A percentile compares a stretch with the other conserved stretches of the same genome.
Evolutionary conservation across 2,888 invertebrate species (phyloP).

Genomic region (Aphrophora alni): DNA sequence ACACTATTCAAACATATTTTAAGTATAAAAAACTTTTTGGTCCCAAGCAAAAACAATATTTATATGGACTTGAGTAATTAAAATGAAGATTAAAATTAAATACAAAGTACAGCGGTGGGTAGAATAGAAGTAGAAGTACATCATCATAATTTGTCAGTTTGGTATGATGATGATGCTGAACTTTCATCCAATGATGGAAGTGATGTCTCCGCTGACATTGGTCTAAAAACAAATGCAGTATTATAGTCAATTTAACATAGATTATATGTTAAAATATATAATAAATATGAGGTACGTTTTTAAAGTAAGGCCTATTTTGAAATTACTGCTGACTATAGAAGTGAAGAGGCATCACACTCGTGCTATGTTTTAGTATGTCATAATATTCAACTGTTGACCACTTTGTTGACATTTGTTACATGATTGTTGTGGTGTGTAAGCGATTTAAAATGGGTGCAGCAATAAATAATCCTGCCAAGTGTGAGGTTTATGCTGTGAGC

Average conservation of each 20-base stretch:
- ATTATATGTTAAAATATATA: too few relatives aligned
- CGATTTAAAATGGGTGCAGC: too few relatives aligned
- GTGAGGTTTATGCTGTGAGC: too few relatives aligned
- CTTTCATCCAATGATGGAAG: not conserved
- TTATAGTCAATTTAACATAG: not conserved
- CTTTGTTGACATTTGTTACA: too few relatives aligned
- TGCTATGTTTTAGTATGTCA: too few relatives aligned
- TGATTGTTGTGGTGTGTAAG: too few relatives aligned
- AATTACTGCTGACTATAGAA: too few relatives aligned
- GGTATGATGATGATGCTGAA: not conserved
- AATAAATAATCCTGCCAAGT: too few relatives aligned
- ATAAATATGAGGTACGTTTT: too few relatives aligned
- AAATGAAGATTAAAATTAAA: not conserved
- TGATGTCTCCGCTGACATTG: not conserved
- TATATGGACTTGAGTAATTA: not conserved
- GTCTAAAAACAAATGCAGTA: not conserved
- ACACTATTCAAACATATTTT: not conserved
- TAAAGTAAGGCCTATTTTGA: too few relatives aligned
- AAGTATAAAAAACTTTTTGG: not conserved
- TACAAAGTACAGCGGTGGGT: not conserved
- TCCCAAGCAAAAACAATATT: not conserved
- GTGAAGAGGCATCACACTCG: too few relatives aligned
- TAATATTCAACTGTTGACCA: too few relatives aligned
- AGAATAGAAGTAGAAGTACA: not conserved
- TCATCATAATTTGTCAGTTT: not conserved